Evolutionary conservation across 2,888 invertebrate genomes (phyloP), one percentile per base, ranked within the genome.

Genomic region (Pollenia amentaria): DNA sequence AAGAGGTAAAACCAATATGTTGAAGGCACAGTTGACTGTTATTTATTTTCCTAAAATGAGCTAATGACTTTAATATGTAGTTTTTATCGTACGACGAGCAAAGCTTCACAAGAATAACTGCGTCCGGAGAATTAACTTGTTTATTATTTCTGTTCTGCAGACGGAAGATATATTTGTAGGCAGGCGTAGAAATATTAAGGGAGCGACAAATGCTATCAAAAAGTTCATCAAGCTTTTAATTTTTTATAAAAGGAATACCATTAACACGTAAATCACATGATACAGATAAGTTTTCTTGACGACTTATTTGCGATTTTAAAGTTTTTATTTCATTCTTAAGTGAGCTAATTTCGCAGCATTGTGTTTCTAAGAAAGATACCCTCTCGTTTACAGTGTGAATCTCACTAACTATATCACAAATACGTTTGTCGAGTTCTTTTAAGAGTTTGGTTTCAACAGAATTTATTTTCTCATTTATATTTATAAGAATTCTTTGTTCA

Each of bases 21-120:
- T 72, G 72, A 0, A 72, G 46, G 29, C 44, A 78, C 6, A 70
- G 18, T 21, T 55, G 70, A 55, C 53, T 42, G 0, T 46, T 46
- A 73, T 29, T 60, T 12, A 14, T n/a, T 65, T 65, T 65, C 12
- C 9, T 65, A 9, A 65, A 65, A 21, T 9, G 0, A 7, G 21
- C 65, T 51, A 69, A 38, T 10, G 69, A 51, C 16, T 69, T 69
- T 69, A 69, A 38, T 29, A 51, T n/a, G 14, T 51, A 51, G 38
- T 69, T 51, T 2, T 51, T 69, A 7, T 48, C 48, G 8, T 67
- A 48, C 1, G 67, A 3, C 29, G 67, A 48, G 4, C 62, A 46
- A 46, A 75, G 60, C 38, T 62, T 62, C 10, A 60, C 18, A 10
- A 51, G 48, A 53, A 44, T 16, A 14, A 64, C 40, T 12, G 53